phyloP scores from a whole-genome alignment of 1,140 invertebrate species.

The Leptopilina clavipes region DNA sequence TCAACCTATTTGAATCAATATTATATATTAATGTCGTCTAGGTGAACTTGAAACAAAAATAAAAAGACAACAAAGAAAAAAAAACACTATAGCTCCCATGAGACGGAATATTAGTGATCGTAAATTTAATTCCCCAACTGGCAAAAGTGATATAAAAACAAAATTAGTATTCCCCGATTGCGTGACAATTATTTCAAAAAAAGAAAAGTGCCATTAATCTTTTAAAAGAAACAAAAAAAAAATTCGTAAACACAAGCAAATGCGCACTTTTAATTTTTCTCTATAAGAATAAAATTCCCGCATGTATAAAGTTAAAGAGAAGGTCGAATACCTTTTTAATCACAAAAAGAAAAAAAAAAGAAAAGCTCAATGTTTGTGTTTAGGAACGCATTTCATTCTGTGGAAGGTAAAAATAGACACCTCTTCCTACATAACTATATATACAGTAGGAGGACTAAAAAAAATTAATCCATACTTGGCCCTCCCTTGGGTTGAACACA shows the following conservation, averaged over 20 bases:
- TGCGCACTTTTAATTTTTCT: not conserved
- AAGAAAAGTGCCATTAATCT: too few relatives aligned
- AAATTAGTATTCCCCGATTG: slow-evolving; percentile 2
- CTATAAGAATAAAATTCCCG: not conserved
- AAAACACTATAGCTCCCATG: not conserved
- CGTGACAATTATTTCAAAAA: not conserved
- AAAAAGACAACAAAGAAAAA: too few relatives aligned
- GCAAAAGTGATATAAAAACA: not conserved
- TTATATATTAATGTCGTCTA: too few relatives aligned
- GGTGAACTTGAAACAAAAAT: not conserved
- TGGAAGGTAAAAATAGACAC: not conserved
- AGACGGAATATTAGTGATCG: not conserved
- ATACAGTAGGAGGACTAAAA: not conserved
- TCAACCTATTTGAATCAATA: too few relatives aligned
- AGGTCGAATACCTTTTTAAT: too few relatives aligned
- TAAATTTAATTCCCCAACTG: slow-evolving; percentile 3
- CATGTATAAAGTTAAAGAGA: too few relatives aligned
- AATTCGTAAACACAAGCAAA: too few relatives aligned
- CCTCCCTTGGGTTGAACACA: not conserved
- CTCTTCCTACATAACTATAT: too few relatives aligned
- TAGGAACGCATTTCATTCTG: not conserved
- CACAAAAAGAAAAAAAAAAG: not conserved
- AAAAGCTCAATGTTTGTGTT: not conserved
- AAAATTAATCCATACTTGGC: not conserved
- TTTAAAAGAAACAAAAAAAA: too few relatives aligned